A percentile compares a stretch with the other conserved stretches of the same genome.
These are phyloP conservation scores for Nylanderia fulva DNA, from an alignment of 1,140 invertebrate genomes.

Conservation along the genomic window DNA sequence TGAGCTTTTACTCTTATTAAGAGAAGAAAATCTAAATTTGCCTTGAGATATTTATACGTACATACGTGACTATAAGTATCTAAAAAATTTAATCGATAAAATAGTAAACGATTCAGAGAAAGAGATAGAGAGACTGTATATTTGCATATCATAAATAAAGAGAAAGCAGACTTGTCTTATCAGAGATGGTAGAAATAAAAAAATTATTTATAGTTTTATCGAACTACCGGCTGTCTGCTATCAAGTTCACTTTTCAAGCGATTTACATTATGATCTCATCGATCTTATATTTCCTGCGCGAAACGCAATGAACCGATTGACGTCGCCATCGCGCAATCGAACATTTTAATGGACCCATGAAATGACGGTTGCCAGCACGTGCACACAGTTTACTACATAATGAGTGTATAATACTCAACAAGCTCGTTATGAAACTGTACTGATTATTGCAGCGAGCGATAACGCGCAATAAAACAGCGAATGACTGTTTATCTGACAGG, in stretches of 20 bases:
- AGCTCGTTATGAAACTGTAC: conserved; percentile 56
- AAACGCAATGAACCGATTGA: conserved; percentile 41
- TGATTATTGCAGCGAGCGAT: conserved; percentile 23
- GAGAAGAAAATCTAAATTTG: neutral
- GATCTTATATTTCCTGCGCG: conserved; percentile 17
- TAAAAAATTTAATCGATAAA: neutral
- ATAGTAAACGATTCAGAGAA: neutral
- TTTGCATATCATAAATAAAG: neutral
- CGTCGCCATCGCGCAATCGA: conserved; percentile 29
- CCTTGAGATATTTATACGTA: neutral
- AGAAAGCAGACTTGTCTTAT: neutral
- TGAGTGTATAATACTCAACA: conserved; percentile 22
- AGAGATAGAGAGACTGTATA: neutral
- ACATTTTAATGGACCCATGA: conserved; percentile 29
- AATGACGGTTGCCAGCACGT: conserved; percentile 37
- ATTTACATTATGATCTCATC: conserved; percentile 12
- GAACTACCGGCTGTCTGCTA: neutral
- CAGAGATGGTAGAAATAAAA: neutral
- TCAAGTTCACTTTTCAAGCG: conserved; percentile 13
- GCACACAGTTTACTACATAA: neutral
- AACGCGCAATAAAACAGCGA: conserved; percentile 22
- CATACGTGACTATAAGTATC: neutral
- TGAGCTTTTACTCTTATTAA: conserved; percentile 11
- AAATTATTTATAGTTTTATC: conserved; percentile 47
- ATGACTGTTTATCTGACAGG: conserved; percentile 34